phyloP scores from a whole-genome alignment of 2,113 vertebrate genomes.

The Apaloderma vittatum region DNA sequence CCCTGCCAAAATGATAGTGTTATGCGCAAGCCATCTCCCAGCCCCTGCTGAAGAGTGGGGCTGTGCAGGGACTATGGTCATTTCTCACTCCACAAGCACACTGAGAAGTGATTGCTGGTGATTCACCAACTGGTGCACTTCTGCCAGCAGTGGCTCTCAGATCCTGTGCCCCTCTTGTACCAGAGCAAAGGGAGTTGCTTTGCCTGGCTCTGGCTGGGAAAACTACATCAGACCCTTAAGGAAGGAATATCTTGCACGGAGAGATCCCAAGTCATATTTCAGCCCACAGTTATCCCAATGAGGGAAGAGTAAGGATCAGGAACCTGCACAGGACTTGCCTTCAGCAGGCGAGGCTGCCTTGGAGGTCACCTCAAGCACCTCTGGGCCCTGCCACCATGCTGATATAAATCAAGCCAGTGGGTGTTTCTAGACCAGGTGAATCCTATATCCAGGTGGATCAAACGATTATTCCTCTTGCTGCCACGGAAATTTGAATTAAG shows the following conservation, averaged over 20 bases:
- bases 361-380: neutral
- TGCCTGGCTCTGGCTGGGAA: neutral
- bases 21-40: neutral
- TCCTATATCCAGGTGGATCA: neutral
- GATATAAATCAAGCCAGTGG: neutral
- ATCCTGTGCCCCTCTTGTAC: neutral
- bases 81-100: neutral
- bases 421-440: neutral
- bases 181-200: neutral
- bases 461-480: neutral
- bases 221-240: neutral
- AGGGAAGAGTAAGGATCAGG: neutral
- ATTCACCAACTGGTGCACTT: neutral
- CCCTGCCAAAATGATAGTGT: neutral
- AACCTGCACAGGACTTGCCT: neutral
- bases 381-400: fast-evolving
- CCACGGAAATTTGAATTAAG: neutral
- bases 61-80: neutral
- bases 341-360: neutral
- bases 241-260: neutral
- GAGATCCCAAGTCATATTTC: neutral
- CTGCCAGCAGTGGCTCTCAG: neutral
- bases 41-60: fast-evolving
- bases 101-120: fast-evolving
- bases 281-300: neutral